A percentile compares a stretch with the other conserved stretches of the same genome.
Evolutionary conservation across 1,140 invertebrate genomes (phyloP).

Genomic region (Microplitis demolitor): DNA sequence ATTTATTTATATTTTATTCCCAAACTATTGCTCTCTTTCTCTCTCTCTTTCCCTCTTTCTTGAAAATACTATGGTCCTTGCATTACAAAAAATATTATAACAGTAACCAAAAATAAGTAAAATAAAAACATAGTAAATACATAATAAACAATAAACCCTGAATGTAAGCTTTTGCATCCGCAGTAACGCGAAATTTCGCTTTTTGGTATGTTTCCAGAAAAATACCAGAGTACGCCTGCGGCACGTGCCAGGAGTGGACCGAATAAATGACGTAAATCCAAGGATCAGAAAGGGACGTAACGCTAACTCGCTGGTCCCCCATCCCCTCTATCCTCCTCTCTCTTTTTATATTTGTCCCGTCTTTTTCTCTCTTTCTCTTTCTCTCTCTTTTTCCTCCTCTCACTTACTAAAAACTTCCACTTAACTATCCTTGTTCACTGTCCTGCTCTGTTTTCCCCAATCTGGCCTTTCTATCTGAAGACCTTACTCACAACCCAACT

Average conservation of each 20-base stretch:
- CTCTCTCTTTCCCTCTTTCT: neutral
- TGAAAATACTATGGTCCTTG: too few species aligned
- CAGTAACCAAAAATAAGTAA: neutral
- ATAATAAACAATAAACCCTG: constrained; percentile 20
- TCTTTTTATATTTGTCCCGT: constrained; percentile 17
- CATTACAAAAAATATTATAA: too few species aligned
- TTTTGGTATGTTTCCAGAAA: constrained; percentile 59
- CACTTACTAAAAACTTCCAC: neutral
- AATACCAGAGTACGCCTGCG: constrained; percentile 49
- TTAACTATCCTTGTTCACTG: neutral
- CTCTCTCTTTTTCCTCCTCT: constrained; percentile 17
- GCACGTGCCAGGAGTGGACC: constrained; percentile 52
- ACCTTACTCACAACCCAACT: constrained; percentile 5
- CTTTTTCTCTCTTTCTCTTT: constrained; percentile 30
- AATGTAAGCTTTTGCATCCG: constrained; percentile 52
- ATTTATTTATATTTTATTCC: neutral
- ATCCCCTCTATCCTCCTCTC: constrained; percentile 35
- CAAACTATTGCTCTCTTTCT: neutral
- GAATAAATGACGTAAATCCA: constrained; percentile 61
- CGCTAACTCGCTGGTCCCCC: constrained; percentile 53
- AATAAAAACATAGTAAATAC: constrained; percentile 31
- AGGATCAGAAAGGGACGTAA: constrained; percentile 58
- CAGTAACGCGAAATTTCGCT: constrained; percentile 57
- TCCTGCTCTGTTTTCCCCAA: neutral
- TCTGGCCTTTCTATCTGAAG: neutral